Evolutionary conservation across 2,113 vertebrate genomes (phyloP).

Genomic region (Psilopogon haemacephalus): DNA sequence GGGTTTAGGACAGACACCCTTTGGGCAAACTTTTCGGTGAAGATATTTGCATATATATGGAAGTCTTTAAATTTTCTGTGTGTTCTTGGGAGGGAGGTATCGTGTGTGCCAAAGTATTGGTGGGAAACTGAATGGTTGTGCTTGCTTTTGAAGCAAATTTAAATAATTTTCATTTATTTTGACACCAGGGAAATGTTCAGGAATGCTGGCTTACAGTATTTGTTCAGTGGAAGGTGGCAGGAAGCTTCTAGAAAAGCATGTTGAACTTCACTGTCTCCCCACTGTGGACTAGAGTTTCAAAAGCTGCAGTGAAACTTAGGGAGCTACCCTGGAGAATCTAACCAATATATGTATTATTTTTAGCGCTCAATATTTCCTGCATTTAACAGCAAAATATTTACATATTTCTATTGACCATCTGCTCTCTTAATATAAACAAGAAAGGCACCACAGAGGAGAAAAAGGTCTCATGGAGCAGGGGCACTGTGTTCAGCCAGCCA

Average conservation of each 20-base stretch:
- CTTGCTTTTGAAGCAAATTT: not conserved
- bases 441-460: not conserved
- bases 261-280: not conserved
- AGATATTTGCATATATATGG: not conserved
- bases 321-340: not conserved
- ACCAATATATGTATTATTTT: not conserved
- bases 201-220: not conserved
- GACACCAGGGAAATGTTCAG: not conserved
- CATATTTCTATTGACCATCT: not conserved
- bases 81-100: not conserved
- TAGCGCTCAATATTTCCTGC: not conserved
- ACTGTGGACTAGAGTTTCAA: not conserved
- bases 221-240: not conserved
- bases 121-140: not conserved
- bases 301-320: not conserved
- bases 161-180: not conserved
- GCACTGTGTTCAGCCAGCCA: not conserved
- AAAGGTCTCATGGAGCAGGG: not conserved
- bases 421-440: not conserved
- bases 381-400: not conserved
- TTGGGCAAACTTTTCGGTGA: slow-evolving; percentile 9
- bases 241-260: not conserved
- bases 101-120: not conserved
- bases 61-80: not conserved
- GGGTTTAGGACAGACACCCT: not conserved